These are phyloP conservation scores for Adelosebastes latens DNA, from an alignment of 2,797 vertebrate genomes.

Conservation along the genomic window DNA sequence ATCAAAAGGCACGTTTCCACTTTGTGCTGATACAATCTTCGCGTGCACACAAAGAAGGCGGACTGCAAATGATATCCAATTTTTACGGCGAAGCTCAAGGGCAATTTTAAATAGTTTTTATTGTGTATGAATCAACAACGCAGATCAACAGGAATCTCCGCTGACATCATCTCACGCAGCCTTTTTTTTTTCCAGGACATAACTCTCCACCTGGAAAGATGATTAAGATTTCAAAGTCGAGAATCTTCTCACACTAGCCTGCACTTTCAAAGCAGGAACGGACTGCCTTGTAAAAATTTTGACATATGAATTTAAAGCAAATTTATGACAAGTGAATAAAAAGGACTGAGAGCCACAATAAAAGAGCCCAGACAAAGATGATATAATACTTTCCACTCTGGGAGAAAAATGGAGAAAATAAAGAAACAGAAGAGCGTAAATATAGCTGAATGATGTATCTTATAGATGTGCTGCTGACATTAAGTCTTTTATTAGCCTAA, in stretches of 20 bases:
- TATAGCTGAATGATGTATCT: constrained; percentile 13
- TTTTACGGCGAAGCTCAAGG: constrained; percentile 24
- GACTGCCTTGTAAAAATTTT: constrained; percentile 40
- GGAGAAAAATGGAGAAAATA: constrained; percentile 15
- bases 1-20: constrained; percentile 62
- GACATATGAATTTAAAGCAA: constrained; percentile 55
- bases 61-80: constrained; percentile 5
- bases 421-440: constrained; percentile 24
- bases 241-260: constrained; percentile 29
- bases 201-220: constrained; percentile 51
- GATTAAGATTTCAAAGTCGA: constrained; percentile 53
- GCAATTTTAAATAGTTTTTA: constrained; percentile 36
- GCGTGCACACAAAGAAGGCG: constrained; percentile 30
- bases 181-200: constrained; percentile 8
- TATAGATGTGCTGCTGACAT: constrained; percentile 26
- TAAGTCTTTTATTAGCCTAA: constrained; percentile 40
- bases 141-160: constrained; percentile 37
- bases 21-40: constrained; percentile 62
- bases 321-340: constrained; percentile 61
- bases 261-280: constrained; percentile 34
- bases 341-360: constrained; percentile 35
- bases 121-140: constrained; percentile 44
- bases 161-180: constrained; percentile 41
- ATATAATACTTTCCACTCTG: constrained; percentile 63
- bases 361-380: constrained; percentile 58